Evolutionary conservation across 2,797 vertebrate genomes (phyloP).

Genomic region (Microctenopoma stevenorrisi): DNA sequence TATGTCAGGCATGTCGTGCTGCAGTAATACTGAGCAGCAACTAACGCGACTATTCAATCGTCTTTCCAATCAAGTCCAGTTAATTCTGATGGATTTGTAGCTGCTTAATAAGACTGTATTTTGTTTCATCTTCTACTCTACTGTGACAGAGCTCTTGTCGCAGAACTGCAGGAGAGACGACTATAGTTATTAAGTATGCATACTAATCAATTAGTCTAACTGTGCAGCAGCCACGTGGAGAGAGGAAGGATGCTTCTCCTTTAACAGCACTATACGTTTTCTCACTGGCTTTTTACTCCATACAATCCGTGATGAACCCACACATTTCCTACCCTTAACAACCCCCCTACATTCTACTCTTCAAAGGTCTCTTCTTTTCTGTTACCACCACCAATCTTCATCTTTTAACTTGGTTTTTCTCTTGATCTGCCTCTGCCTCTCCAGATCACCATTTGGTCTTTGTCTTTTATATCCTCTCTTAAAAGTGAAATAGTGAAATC

Average conservation of each 20-base stretch:
- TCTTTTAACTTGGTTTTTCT: slow-evolving; percentile 27
- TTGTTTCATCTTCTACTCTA: slow-evolving; percentile 23
- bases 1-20: slow-evolving; percentile 26
- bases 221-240: slow-evolving; percentile 18
- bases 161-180: slow-evolving; percentile 22
- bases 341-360: neutral
- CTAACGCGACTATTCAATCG: slow-evolving; percentile 3
- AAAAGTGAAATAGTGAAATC: slow-evolving; percentile 16
- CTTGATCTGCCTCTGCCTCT: slow-evolving; percentile 41
- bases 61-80: slow-evolving; percentile 22
- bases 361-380: slow-evolving; percentile 14
- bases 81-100: slow-evolving; percentile 26
- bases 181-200: slow-evolving; percentile 31
- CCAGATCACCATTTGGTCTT: slow-evolving; percentile 24
- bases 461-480: slow-evolving; percentile 18
- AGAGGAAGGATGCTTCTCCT: slow-evolving; percentile 23
- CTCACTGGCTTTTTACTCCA: slow-evolving; percentile 1
- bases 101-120: slow-evolving; percentile 28
- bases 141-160: slow-evolving; percentile 17
- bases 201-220: slow-evolving; percentile 33
- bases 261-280: neutral
- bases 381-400: slow-evolving; percentile 19
- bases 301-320: slow-evolving; percentile 8
- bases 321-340: slow-evolving; percentile 5
- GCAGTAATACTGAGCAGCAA: slow-evolving; percentile 10